Conservation (phyloP, 1,140 invertebrate species). For the Temnothorax nylanderi region DNA sequence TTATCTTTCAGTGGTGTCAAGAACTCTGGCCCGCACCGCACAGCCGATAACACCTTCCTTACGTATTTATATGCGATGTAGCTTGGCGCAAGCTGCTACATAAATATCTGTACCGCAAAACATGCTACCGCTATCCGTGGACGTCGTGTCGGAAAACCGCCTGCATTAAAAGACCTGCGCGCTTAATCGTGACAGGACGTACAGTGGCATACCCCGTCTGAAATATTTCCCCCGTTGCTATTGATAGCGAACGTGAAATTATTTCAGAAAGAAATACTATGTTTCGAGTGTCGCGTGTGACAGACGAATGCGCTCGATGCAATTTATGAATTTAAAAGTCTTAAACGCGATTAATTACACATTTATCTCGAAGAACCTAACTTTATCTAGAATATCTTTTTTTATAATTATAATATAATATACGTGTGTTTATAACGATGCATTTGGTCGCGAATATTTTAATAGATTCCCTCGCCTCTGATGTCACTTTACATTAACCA, state of each 20-base stretch:
- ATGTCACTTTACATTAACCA: conserved; percentile 11
- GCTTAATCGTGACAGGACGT: conserved; percentile 10
- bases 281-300: neutral
- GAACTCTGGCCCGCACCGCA: conserved; percentile 64
- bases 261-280: neutral
- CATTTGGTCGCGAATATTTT: conserved; percentile 10
- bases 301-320: neutral
- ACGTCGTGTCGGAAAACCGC: neutral
- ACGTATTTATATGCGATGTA: conserved; percentile 66
- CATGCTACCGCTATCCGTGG: neutral
- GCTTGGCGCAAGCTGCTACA: conserved; percentile 35
- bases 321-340: neutral
- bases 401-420: neutral
- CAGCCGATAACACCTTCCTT: conserved; percentile 68
- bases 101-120: conserved; percentile 61
- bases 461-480: conserved; percentile 13
- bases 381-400: neutral
- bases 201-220: too few species aligned
- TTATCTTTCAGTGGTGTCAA: conserved; percentile 74
- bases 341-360: neutral
- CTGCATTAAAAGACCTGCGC: neutral
- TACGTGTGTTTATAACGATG: neutral
- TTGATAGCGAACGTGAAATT: neutral
- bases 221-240: neutral
- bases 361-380: neutral